Percentiles rank a stretch among this genome's conserved stretches.
phyloP scores from a whole-genome alignment of 2,797 vertebrate genomes.

The Mus minutoides region DNA sequence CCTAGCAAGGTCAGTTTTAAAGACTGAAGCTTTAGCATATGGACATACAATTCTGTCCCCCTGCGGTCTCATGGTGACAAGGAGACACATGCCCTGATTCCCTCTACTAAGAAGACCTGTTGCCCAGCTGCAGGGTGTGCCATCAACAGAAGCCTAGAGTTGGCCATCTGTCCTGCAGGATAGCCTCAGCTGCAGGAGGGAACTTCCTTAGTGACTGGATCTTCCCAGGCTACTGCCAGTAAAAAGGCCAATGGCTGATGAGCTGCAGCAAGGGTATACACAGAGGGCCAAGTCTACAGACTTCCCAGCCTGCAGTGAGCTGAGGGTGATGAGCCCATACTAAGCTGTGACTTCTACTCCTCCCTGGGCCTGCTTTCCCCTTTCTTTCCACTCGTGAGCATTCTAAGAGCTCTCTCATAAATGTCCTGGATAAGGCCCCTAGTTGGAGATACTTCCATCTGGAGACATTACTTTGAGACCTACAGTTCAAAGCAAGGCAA shows the following conservation, averaged over 20 bases:
- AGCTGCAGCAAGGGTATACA: background rate
- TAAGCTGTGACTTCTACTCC: background rate
- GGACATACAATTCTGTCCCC: background rate
- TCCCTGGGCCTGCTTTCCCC: background rate
- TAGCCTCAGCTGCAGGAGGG: background rate
- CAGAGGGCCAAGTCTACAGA: background rate
- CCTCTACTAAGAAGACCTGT: background rate
- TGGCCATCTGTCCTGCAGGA: background rate
- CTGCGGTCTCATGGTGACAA: background rate
- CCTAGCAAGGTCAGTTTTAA: background rate
- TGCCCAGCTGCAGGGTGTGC: background rate
- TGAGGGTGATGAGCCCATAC: rapidly evolving
- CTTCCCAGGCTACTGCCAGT: background rate
- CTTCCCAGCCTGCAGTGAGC: background rate
- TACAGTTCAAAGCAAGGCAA: background rate
- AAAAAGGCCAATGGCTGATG: background rate
- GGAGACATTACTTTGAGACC: background rate
- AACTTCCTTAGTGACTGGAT: background rate
- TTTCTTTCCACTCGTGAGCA: background rate
- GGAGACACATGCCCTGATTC: background rate
- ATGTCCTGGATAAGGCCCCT: background rate
- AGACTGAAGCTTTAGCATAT: background rate
- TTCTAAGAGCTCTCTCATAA: background rate
- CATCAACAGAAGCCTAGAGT: background rate
- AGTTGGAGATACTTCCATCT: background rate